Evolutionary conservation across 2,113 vertebrate species (phyloP), one percentile per base, ranked within the genome.

Genomic region (Phylloscopus trochilus): DNA sequence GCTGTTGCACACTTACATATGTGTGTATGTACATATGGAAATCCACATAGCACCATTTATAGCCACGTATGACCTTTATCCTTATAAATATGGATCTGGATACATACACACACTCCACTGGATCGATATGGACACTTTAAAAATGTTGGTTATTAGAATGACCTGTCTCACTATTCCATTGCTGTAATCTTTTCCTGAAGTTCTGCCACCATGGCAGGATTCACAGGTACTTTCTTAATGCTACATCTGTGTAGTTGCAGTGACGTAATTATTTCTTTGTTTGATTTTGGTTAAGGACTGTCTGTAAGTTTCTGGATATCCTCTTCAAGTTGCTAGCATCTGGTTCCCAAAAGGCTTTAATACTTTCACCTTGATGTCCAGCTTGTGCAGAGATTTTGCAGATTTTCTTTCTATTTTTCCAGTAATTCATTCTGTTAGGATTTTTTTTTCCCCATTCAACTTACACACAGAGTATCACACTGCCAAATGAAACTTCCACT

Each of bases 261-360:
- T 90, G 77, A 95, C 35, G 68, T 37, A 19, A 75, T 63, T 53
- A 93, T 95, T 90, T 37, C n/a, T 92, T 78, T 92, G 60, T 76
- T 89, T 87, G 78, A 88, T 96, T 94, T 95, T 86, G 93, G 35
- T 96, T 94, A 49, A 93, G 83, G 96, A 87, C 39, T 86, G 78
- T 49, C 85, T 95, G 79, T 37, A 73, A 15, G 24, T 92, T 96
- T 87, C 84, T 52, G 87, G 51, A 79, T 75, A 37, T n/a, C 72
- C 17, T 87, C 55, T 78, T 83, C 31, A 77, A 15, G 66, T 83
- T 70, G 21, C 39, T 56, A 63, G 8, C 24, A 63, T 41, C 13
- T 31, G 20, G 13, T 69, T 88, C 37, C 46, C 31, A 22, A 55
- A 26, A 22, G 41, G 20, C 31, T 88, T 44, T 15, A 27, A 11